Base-by-base conservation (phyloP, 2,888 invertebrate genomes). In the Anagyrus pseudococci region DNA sequence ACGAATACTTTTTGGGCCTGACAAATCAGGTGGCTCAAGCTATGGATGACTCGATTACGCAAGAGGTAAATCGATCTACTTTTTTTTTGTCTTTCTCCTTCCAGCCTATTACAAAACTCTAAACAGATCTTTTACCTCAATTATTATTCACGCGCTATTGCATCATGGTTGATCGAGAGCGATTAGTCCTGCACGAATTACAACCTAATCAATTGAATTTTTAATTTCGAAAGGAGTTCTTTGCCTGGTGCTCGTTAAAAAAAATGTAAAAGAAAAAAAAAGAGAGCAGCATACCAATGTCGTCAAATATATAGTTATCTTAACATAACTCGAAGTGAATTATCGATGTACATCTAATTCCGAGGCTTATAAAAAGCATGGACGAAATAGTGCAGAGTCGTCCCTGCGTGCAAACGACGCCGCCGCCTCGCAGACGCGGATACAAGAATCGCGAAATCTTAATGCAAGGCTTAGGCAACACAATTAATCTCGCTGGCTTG, bases 11-110 rank as follows among this genome's bases (percentile, higher is more conserved):
- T 37, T 93, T 94, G 92, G 95, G 95, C 40, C 83, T 95, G 68
- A 91, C 94, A 89, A 95, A 95, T 81, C 95, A 96, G 84, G 94
- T 94, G 22, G 94, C 95, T 1, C 94, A 95, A 81, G 94, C 94
- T 75, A 94, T 95, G 93, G 96, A 96, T 78, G 94, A 95, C 79
- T 94, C 94, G 0, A 93, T 96, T 69, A 95, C 95, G 0, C 84
- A 84, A 75, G 86, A 86, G 77, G 84, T 85, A 71, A 67, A 26
- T 26, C 23, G 41, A 58, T 54, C 19, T n/a, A 52, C 26, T 46
- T 58, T 50, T 41, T 50, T 6, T 26, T 10, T n/a, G 13, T 1
- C 19, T 19, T 7, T 1, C 23, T 10, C 26, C 7, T n/a, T 25
- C 29, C 10, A 10, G 50, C 50, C 17, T 23, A 43, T 29, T 50